Conservation (phyloP, 1,140 invertebrate genomes). For the Capitella teleta region DNA sequence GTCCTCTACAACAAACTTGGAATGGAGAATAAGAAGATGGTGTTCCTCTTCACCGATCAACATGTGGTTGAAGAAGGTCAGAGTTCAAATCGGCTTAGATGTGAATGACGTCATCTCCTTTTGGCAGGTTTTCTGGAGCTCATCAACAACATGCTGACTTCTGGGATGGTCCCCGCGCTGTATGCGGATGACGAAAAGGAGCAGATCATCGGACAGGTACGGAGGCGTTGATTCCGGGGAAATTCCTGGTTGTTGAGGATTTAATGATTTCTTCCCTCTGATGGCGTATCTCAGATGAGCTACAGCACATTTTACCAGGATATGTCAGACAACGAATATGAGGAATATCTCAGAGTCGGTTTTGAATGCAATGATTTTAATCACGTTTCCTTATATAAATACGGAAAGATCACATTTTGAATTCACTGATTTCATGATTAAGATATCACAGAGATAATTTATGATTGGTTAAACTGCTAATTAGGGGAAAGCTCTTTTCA, state of each 20-base stretch:
- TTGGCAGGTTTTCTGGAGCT: constrained; percentile 63
- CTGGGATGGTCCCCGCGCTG: constrained; percentile 69
- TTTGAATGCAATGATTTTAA: too few relatives aligned
- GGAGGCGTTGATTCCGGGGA: not conserved
- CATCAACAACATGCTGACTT: constrained; percentile 79
- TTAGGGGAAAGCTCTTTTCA: too few relatives aligned
- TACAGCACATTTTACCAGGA: constrained; percentile 13
- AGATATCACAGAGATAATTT: too few relatives aligned
- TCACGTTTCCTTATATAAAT: too few relatives aligned
- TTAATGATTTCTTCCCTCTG: not conserved
- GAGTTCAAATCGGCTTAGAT: too few relatives aligned
- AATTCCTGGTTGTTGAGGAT: not conserved
- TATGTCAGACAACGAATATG: constrained; percentile 6
- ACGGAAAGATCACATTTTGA: too few relatives aligned
- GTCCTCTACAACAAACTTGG: constrained; percentile 62
- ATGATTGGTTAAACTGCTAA: too few relatives aligned
- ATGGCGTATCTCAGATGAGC: constrained; percentile 8
- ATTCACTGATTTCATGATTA: too few relatives aligned
- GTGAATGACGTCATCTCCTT: not conserved
- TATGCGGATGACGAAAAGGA: constrained; percentile 81
- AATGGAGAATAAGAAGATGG: constrained; percentile 61
- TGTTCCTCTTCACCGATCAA: constrained; percentile 71
- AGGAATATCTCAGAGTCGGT: constrained; percentile 9
- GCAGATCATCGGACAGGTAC: constrained; percentile 50
- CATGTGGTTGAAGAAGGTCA: constrained; percentile 55